Percentiles rank a stretch among this genome's conserved stretches.
These are phyloP conservation scores for Ellobium chinense DNA, from an alignment of 2,888 invertebrate species.

Conservation along the genomic window DNA sequence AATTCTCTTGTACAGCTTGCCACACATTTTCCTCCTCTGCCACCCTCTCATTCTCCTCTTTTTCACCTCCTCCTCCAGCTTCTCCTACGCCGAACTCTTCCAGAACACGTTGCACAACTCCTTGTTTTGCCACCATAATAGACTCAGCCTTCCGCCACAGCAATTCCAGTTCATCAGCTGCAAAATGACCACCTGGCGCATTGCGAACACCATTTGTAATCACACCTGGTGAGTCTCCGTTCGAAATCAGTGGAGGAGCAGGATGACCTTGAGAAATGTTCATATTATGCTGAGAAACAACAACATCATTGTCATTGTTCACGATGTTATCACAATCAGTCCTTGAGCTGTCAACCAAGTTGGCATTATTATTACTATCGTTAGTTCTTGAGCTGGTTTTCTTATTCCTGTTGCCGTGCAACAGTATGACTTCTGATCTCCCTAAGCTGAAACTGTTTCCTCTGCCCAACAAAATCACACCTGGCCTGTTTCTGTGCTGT, in stretches of 20 bases:
- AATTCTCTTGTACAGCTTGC: constrained; percentile 38
- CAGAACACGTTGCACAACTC: constrained; percentile 56
- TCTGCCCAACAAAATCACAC: constrained; percentile 34
- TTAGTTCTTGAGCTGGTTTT: neutral
- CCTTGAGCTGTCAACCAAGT: neutral
- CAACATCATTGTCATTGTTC: neutral
- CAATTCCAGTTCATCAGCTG: constrained; percentile 34
- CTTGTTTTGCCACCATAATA: constrained; percentile 59
- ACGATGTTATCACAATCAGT: neutral
- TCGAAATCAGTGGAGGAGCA: neutral
- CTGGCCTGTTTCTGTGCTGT: constrained; percentile 1
- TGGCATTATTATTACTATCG: neutral
- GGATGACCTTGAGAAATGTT: neutral
- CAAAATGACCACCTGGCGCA: neutral
- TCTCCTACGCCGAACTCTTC: constrained; percentile 68
- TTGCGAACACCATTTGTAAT: neutral
- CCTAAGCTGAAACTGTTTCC: constrained; percentile 43
- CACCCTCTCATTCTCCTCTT: constrained; percentile 45
- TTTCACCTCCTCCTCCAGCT: constrained; percentile 56
- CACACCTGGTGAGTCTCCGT: neutral
- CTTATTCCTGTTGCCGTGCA: constrained; percentile 2
- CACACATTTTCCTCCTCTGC: constrained; percentile 43
- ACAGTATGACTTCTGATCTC: constrained; percentile 35
- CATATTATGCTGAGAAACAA: neutral
- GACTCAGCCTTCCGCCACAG: constrained; percentile 65